Base-by-base conservation (phyloP, 2,113 vertebrate genomes). In the Sphaerodactylus townsendi region DNA sequence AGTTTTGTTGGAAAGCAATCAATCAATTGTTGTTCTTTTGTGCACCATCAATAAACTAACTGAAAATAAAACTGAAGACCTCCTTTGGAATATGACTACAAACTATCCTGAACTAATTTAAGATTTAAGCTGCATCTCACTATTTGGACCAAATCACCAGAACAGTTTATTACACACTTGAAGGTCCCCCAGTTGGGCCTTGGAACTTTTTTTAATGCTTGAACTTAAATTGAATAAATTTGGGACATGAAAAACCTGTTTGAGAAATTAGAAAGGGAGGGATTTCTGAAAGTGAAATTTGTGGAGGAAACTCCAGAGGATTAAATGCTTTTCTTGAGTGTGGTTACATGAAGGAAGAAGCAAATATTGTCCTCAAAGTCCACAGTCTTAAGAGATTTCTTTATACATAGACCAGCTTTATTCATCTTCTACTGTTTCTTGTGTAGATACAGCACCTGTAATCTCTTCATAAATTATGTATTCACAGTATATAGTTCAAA, bases 391-490 rank as follows among this genome's bases (percentile, higher is more conserved):
- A 84, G 28, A 78, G 44, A 41, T 95, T 91, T 95, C 90, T 96
- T 93, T 94, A 86, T 89, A 91, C 93, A 92, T 95, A 92, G 92
- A 94, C 94, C 93, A 88, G 94, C 95, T 94, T 95, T 97, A 96
- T 95, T 90, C 25, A 62, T 62, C 89, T 87, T 81, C 91, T 93
- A 91, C 66, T 90, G 95, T 96, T 96, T 86, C 87, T 90, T 88
- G 91, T 90, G 93, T 95, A 89, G 94, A 95, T 94, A 94, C 95
- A 96, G 92, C 83, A 95, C 92, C 95, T 96, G 93, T 96, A 96
- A 95, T 95, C 94, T 93, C 96, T 96, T 95, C 96, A 97, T 97
- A 98, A 98, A 98, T 30, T 30, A 50, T 69, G 94, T 97, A 97
- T 97, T 97, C 95, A 97, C 94, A 95, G 93, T 96, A 95, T 95